Evolutionary conservation across 2,113 vertebrate species (phyloP).

Genomic region (Fukomys damarensis): DNA sequence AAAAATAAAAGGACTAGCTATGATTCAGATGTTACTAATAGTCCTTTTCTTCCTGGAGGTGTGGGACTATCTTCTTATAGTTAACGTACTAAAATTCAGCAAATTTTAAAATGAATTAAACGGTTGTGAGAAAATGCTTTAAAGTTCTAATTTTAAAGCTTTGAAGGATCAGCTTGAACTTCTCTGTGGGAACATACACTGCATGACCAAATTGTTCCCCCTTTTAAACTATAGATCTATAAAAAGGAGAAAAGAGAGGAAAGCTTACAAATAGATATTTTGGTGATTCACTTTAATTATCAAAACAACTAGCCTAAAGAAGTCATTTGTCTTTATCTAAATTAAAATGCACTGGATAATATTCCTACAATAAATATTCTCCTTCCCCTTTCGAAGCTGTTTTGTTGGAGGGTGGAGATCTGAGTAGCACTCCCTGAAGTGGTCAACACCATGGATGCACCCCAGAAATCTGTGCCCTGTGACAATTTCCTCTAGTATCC

Average conservation of each 20-base stretch:
- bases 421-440: background rate
- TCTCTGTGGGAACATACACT: background rate
- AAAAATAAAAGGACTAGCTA: too few relatives aligned
- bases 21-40: too few relatives aligned
- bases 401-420: background rate
- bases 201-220: background rate
- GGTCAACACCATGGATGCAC: background rate
- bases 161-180: background rate
- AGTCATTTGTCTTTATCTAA: background rate
- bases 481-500: background rate
- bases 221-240: background rate
- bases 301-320: background rate
- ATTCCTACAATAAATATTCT: background rate
- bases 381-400: background rate
- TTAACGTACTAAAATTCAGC: too few relatives aligned
- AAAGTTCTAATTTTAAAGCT: background rate
- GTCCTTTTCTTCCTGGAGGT: too few relatives aligned
- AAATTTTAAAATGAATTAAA: constrained; percentile 15
- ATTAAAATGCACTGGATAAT: background rate
- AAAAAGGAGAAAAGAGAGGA: background rate
- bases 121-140: background rate
- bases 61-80: too few relatives aligned
- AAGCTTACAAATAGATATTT: background rate
- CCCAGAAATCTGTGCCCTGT: background rate
- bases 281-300: background rate